These are phyloP conservation scores for Odocoileus hemionus DNA, from an alignment of 2,113 vertebrate genomes.

Conservation along the genomic window DNA sequence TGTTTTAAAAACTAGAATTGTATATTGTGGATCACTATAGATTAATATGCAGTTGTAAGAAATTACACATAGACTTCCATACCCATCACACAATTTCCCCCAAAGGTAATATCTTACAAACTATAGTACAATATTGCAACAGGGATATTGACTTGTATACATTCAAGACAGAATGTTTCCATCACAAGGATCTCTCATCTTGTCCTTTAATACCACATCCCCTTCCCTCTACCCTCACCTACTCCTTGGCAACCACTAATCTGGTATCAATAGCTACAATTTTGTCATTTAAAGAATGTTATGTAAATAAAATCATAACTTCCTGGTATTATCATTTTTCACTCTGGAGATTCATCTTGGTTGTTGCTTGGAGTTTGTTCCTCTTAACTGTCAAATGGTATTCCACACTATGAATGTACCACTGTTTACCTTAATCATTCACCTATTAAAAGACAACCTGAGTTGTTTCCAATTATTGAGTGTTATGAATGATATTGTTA, in stretches of 20 bases:
- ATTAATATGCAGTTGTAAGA: slow-evolving; percentile 1
- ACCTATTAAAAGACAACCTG: neutral
- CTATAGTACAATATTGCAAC: neutral
- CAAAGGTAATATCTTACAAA: neutral
- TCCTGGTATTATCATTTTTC: neutral
- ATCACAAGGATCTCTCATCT: neutral
- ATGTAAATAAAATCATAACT: neutral
- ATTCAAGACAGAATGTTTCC: neutral
- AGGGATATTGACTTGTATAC: neutral
- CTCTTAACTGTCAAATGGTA: neutral
- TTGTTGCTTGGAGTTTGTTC: neutral
- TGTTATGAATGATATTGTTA: neutral
- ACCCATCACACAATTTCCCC: neutral
- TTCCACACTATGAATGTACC: neutral
- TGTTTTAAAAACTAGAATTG: neutral
- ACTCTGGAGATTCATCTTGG: neutral
- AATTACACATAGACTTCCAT: neutral
- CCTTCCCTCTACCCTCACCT: neutral
- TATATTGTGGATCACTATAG: neutral
- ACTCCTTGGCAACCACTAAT: neutral
- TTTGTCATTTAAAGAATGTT: neutral
- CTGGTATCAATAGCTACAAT: neutral
- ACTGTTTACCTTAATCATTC: neutral
- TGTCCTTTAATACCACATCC: neutral
- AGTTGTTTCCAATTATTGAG: neutral